These are phyloP conservation scores for Aplodontia rufa DNA, from an alignment of 2,113 vertebrate species.

Conservation along the genomic window DNA sequence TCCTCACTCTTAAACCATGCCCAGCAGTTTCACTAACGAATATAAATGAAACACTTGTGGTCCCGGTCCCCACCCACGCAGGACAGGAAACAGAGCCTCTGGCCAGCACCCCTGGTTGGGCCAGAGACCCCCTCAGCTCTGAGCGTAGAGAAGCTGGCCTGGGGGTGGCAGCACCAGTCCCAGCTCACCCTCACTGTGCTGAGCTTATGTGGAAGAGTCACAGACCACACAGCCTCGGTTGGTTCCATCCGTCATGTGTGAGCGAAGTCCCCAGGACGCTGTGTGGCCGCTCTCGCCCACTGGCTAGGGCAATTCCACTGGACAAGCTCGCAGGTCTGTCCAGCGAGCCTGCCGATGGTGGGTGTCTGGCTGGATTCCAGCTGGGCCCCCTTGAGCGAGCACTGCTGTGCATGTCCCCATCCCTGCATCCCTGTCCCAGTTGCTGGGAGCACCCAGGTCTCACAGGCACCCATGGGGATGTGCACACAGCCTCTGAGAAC, in stretches of 20 bases:
- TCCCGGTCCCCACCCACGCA: too few species aligned
- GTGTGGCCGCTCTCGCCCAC: too few species aligned
- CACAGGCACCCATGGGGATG: too few species aligned
- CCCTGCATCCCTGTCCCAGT: too few species aligned
- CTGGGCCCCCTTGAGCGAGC: too few species aligned
- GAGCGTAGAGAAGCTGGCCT: background rate
- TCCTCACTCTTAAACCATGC: background rate
- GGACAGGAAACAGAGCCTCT: background rate
- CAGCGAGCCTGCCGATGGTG: too few species aligned
- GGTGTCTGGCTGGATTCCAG: too few species aligned
- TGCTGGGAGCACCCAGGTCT: too few species aligned
- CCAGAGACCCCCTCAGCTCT: accelerated
- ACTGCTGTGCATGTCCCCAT: too few species aligned
- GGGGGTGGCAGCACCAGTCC: background rate
- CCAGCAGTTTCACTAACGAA: constrained; percentile 43
- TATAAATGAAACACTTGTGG: constrained; percentile 81
- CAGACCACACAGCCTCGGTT: background rate
- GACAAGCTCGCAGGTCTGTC: too few species aligned
- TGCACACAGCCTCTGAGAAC: background rate
- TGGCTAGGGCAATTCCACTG: too few species aligned
- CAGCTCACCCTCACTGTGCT: too few species aligned
- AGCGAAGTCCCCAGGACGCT: background rate
- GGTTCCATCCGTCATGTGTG: background rate
- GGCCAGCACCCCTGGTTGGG: background rate
- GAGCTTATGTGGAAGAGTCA: background rate